Percentiles rank a stretch among this genome's conserved stretches.
Conservation (phyloP, 2,113 vertebrate genomes). For the Gorsachius goisagi region DNA sequence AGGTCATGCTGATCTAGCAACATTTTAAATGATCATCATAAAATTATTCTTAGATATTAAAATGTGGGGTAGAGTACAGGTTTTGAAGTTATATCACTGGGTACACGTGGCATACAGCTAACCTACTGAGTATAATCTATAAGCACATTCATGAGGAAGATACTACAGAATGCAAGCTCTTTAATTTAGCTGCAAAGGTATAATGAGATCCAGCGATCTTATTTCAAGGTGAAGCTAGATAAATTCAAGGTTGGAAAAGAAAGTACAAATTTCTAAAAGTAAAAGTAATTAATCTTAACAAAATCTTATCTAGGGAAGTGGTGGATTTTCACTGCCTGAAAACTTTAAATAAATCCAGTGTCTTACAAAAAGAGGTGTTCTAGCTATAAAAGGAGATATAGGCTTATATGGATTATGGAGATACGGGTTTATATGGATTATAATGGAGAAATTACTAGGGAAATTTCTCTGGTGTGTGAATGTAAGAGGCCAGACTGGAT, state of each 20-base stretch:
- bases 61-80: not conserved
- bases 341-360: not conserved
- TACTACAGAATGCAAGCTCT: not conserved
- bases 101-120: not conserved
- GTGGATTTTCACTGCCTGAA: not conserved
- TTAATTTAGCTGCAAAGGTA: not conserved
- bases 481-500: not conserved
- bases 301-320: not conserved
- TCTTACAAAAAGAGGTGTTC: not conserved
- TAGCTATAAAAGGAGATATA: not conserved
- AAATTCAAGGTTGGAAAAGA: conserved; percentile 29
- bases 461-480: not conserved
- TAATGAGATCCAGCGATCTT: conserved; percentile 1
- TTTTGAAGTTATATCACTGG: not conserved
- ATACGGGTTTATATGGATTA: not conserved
- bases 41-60: not conserved
- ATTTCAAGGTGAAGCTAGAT: conserved; percentile 15
- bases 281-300: conserved; percentile 33
- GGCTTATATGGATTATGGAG: not conserved
- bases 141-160: not conserved
- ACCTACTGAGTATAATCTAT: not conserved
- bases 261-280: not conserved
- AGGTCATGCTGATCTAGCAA: not conserved
- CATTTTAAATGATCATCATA: not conserved
- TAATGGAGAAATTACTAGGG: not conserved